phyloP scores from a whole-genome alignment of 2,113 vertebrate species.

The Alces alces region DNA sequence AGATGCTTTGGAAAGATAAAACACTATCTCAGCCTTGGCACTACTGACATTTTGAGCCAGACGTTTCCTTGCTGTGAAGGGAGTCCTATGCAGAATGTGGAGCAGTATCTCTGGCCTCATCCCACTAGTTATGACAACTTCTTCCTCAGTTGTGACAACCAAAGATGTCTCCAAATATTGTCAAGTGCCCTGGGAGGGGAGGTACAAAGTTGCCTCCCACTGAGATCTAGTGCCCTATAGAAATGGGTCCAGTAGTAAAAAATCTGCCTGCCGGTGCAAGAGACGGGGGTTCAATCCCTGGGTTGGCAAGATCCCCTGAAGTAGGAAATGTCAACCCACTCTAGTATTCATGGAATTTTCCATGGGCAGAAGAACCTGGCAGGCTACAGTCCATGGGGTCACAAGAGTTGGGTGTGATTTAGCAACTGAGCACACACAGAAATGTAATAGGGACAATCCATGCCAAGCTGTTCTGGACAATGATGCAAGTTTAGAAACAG shows the following conservation, averaged over 20 bases:
- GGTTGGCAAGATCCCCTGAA: background rate
- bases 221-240: background rate
- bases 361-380: background rate
- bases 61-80: background rate
- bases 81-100: background rate
- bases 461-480: background rate
- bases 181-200: background rate
- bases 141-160: background rate
- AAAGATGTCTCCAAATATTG: background rate
- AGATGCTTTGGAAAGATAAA: background rate
- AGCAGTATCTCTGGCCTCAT: background rate
- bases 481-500: background rate
- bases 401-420: background rate
- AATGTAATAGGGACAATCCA: background rate
- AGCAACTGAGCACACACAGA: background rate
- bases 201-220: background rate
- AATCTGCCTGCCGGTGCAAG: background rate
- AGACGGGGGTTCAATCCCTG: fast-evolving
- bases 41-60: background rate
- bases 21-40: background rate
- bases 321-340: background rate
- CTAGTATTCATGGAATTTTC: background rate
- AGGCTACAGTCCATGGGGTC: background rate
- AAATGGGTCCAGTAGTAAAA: background rate
- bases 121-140: background rate